Conservation (phyloP, 2,888 invertebrate species). For the Embidobia sp. region DNA sequence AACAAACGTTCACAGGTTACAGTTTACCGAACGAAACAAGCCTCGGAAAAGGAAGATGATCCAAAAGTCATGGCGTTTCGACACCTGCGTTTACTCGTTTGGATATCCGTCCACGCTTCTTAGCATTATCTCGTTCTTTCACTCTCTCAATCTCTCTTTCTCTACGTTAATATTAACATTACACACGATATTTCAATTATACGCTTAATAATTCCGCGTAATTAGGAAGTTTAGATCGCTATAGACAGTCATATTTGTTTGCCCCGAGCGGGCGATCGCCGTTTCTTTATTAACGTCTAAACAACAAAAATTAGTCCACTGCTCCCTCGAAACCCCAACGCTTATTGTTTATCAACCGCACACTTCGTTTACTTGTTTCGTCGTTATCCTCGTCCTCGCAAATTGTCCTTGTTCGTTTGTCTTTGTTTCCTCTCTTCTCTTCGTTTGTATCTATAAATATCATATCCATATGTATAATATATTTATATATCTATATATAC, state of each 20-base stretch:
- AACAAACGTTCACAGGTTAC: no score
- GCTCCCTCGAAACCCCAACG: conserved; percentile 36
- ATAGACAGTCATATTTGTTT: conserved; percentile 74
- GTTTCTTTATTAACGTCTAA: conserved; percentile 42
- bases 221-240: conserved; percentile 78
- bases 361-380: conserved; percentile 34
- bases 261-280: conserved; percentile 43
- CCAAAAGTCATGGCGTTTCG: conserved; percentile 27
- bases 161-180: conserved; percentile 79
- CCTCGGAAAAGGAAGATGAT: no score
- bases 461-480: conserved; percentile 77
- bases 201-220: conserved; percentile 78
- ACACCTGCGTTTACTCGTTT: conserved; percentile 45
- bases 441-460: conserved; percentile 77
- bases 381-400: conserved; percentile 59
- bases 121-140: conserved; percentile 74
- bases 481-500: conserved; percentile 72
- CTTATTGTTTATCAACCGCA: conserved; percentile 22
- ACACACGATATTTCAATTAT: conserved; percentile 80
- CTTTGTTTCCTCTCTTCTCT: conserved; percentile 8
- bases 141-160: no score
- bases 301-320: conserved; percentile 54
- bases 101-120: conserved; percentile 48
- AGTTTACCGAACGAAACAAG: no score
- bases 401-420: conserved; percentile 15